phyloP scores from a whole-genome alignment of 2,113 vertebrate species.

The Rousettus leschenaultii region DNA sequence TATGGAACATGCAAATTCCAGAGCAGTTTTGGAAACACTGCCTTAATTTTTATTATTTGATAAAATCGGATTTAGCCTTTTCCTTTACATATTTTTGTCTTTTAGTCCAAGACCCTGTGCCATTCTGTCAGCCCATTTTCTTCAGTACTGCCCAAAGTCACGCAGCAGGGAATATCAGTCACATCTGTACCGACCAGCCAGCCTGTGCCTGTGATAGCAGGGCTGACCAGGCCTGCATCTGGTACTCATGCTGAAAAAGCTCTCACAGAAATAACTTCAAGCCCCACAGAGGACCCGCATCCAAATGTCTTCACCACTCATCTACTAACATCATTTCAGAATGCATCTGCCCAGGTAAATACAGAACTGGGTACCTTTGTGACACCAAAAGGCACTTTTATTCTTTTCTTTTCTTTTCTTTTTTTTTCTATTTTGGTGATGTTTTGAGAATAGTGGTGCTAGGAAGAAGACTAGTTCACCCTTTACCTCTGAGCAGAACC shows the following conservation, averaged over 20 bases:
- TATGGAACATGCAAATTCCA: neutral
- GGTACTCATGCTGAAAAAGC: neutral
- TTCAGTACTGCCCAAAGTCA: neutral
- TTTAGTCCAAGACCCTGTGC: neutral
- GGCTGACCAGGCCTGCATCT: neutral
- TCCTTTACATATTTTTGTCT: neutral
- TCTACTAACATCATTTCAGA: neutral
- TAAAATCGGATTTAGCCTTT: neutral
- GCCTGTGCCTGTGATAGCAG: neutral
- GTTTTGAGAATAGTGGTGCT: neutral
- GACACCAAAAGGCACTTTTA: neutral
- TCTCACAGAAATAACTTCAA: neutral
- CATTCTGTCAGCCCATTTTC: neutral
- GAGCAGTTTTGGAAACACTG: neutral
- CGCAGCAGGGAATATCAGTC: neutral
- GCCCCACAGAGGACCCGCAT: neutral
- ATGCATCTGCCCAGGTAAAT: neutral
- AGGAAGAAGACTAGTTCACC: neutral
- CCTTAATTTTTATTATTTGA: neutral
- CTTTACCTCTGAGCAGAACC: neutral
- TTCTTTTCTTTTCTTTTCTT: neutral
- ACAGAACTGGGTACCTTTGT: neutral
- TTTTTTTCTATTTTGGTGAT: neutral
- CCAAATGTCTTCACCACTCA: neutral
- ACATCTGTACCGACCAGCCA: neutral